A percentile compares a stretch with the other conserved stretches of the same genome.
Conservation (phyloP, 1,140 invertebrate genomes). For the Diachasma alloeum region DNA sequence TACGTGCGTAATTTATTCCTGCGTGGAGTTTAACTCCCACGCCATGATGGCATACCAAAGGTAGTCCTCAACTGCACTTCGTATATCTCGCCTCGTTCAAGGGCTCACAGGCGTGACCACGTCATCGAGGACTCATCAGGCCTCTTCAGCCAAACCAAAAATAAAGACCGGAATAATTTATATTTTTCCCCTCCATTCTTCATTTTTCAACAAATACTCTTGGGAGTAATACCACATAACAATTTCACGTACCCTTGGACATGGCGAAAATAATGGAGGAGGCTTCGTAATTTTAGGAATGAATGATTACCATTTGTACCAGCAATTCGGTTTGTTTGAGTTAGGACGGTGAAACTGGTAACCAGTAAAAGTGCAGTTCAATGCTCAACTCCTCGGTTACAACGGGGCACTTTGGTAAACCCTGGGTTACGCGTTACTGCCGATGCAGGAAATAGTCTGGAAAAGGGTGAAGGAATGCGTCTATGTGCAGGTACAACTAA, state of each 20-base stretch:
- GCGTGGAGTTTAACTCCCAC: slow-evolving; percentile 38
- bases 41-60: slow-evolving; percentile 35
- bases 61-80: slow-evolving; percentile 17
- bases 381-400: not conserved
- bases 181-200: not conserved
- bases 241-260: not conserved
- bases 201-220: not conserved
- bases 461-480: slow-evolving; percentile 5
- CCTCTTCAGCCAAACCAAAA: not conserved
- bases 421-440: slow-evolving; percentile 24
- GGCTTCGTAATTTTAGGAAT: slow-evolving; percentile 22
- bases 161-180: slow-evolving; percentile 9
- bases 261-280: not conserved
- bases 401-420: slow-evolving; percentile 13
- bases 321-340: slow-evolving; percentile 35
- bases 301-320: slow-evolving; percentile 24
- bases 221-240: not conserved
- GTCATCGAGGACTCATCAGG: slow-evolving; percentile 23
- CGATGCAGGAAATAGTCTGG: slow-evolving; percentile 26
- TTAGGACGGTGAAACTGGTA: slow-evolving; percentile 27
- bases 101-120: slow-evolving; percentile 16
- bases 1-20: slow-evolving; percentile 42
- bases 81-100: slow-evolving; percentile 20
- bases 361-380: not conserved
- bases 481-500: not conserved